phyloP scores from a whole-genome alignment of 2,888 invertebrate species.

The Drosophila helvetica region DNA sequence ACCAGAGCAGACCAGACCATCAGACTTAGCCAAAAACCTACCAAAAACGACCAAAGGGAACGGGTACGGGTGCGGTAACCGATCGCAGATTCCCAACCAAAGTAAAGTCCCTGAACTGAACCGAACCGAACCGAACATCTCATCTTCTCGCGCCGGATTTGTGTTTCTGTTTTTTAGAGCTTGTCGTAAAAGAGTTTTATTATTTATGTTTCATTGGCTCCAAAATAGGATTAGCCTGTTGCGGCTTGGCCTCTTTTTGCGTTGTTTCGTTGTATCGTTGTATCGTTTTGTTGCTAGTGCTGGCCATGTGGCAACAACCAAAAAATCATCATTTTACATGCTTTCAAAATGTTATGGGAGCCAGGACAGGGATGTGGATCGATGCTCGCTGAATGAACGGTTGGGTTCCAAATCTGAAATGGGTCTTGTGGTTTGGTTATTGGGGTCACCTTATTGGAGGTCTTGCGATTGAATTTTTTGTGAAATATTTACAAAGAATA shows the following conservation, averaged over 20 bases:
- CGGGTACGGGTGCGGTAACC: neutral
- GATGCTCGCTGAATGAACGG: neutral
- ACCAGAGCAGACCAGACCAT: conserved; percentile 10
- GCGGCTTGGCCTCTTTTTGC: conserved; percentile 53
- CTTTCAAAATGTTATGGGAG: conserved; percentile 45
- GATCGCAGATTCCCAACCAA: neutral
- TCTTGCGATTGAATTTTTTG: conserved; percentile 14
- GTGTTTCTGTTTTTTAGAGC: conserved; percentile 49
- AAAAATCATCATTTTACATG: conserved; percentile 52
- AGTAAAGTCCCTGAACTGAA: conserved; percentile 11
- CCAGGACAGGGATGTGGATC: conserved; percentile 6
- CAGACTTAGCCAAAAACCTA: conserved; percentile 7
- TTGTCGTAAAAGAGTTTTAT: conserved; percentile 73
- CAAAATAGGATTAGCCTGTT: conserved; percentile 70
- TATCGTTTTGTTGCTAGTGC: conserved; percentile 1
- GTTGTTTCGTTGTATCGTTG: neutral
- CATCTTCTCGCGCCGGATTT: conserved; percentile 35
- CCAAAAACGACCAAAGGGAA: neutral
- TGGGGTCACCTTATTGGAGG: conserved; percentile 33
- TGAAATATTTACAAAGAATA: neutral
- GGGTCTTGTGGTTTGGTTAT: conserved; percentile 29
- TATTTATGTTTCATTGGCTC: conserved; percentile 67
- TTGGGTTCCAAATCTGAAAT: conserved; percentile 14
- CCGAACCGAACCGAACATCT: too few relatives aligned
- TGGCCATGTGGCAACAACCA: conserved; percentile 34